Conservation (phyloP, 2,797 vertebrate genomes). For the Hippocampus kuda region DNA sequence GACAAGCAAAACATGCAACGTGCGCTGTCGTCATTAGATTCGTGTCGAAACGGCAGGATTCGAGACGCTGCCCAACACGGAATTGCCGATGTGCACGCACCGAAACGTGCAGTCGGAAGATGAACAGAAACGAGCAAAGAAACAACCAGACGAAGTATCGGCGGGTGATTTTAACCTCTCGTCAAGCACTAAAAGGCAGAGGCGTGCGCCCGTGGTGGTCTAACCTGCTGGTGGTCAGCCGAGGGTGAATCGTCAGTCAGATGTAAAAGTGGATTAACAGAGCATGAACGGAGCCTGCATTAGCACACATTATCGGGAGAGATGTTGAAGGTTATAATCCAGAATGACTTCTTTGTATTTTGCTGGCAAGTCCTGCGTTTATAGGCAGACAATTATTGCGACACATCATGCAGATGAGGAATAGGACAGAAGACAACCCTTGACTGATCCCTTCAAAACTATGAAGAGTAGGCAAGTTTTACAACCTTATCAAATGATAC, state of each 20-base stretch:
- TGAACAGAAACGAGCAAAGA: background rate
- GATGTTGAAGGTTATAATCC: background rate
- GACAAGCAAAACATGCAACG: too few relatives aligned
- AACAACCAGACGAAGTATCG: background rate
- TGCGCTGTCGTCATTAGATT: too few relatives aligned
- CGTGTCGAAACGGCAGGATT: background rate
- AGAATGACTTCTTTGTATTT: background rate
- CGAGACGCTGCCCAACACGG: background rate
- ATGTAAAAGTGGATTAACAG: background rate
- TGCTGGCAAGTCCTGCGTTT: background rate
- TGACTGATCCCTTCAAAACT: background rate
- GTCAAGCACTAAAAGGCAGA: background rate
- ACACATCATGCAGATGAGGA: background rate
- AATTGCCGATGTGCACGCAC: background rate
- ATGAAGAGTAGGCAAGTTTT: background rate
- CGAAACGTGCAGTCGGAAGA: background rate
- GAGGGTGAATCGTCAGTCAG: constrained; percentile 3
- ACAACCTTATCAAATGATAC: background rate
- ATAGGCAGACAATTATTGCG: background rate
- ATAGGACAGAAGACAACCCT: background rate
- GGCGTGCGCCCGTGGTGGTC: background rate
- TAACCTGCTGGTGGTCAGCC: background rate
- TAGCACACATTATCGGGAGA: background rate
- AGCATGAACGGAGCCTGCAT: background rate
- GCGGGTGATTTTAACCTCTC: background rate